Conservation (phyloP, 92 coral and sea anemone genomes). For the Phenganax subtilis region DNA sequence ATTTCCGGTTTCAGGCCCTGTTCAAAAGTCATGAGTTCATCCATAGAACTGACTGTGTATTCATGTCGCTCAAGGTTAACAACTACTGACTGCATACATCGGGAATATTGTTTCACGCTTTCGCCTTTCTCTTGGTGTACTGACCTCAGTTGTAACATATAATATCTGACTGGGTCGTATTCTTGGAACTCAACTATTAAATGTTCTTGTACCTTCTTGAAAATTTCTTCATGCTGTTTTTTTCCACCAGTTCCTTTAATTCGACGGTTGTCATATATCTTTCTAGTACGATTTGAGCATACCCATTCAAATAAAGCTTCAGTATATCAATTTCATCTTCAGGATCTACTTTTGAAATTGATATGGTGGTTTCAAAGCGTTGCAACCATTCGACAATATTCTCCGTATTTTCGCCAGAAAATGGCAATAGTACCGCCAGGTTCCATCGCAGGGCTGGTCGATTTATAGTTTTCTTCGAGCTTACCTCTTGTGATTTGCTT, state of each 20-base stretch:
- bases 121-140: neutral
- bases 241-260: neutral
- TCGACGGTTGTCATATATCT: no score
- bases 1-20: neutral
- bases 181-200: constrained; percentile 13
- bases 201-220: constrained; percentile 6
- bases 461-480: no score
- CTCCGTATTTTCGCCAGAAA: neutral
- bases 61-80: constrained; percentile 3
- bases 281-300: no score
- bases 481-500: neutral
- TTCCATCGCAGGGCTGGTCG: no score
- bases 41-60: neutral
- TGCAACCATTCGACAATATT: constrained; percentile 1
- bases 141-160: neutral
- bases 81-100: constrained; percentile 21
- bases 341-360: neutral
- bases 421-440: neutral
- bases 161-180: constrained; percentile 4
- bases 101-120: constrained; percentile 13
- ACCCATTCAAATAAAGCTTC: no score
- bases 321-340: no score
- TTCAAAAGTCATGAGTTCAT: constrained; percentile 8
- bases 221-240: neutral
- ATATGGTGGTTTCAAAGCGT: neutral